Evolutionary conservation across 2,797 vertebrate species (phyloP), one percentile per base, ranked within the genome.

Genomic region (Enoplosus armatus): DNA sequence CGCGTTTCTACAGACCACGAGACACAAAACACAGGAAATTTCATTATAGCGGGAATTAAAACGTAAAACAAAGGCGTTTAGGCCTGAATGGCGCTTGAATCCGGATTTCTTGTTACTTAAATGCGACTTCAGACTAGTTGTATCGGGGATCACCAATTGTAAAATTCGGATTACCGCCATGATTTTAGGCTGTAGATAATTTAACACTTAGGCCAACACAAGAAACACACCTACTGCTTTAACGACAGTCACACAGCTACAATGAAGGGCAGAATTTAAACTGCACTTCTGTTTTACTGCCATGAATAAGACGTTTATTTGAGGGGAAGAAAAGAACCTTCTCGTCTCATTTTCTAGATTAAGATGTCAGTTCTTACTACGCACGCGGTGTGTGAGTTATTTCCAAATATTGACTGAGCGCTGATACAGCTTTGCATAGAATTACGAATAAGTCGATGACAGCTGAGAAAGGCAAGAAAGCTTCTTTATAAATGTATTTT

Each of bases 11-110:
- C 67, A 56, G 14, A 55, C 35, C n/a, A 31, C 8, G 50, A 72
- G 53, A 48, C 62, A 79, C 66, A 75, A 80, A 77, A 82, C 79
- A 70, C 83, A 78, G 77, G 73, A 66, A 67, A 63, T 69, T 10
- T 55, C 31, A 45, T 35, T 54, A 45, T 12, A 15, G 41, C 4
- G 1, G 7, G 60, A 22, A 48, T 65, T 72, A 39, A 83, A 81
- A 75, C 18, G 9, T 7, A 12, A 69, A 61, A 72, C 61, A 78
- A 80, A 72, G 24, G 63, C 35, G 20, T 48, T 37, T 22, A 1
- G 50, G 54, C n/a, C 20, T 8, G 26, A 43, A 29, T 33, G 35
- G 12, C 22, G 29, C 39, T 50, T 6, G n/a, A 41, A 37, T 74
- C 47, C 50, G 0, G 55, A 37, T 15, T 15, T 63, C 11, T 22